phyloP scores from a whole-genome alignment of 2,888 invertebrate genomes.

The Aphrophora alni region DNA sequence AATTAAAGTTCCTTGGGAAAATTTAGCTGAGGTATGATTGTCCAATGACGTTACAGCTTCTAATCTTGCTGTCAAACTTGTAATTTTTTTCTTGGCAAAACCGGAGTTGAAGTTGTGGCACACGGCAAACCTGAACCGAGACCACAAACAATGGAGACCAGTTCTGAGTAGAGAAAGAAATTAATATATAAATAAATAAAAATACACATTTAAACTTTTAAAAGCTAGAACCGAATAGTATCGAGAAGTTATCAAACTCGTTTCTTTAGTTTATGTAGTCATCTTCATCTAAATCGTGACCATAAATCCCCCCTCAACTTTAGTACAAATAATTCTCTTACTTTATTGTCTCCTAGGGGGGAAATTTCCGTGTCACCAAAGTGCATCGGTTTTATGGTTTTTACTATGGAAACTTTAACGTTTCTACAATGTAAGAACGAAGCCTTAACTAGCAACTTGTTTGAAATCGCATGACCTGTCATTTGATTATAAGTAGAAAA shows the following conservation, averaged over 20 bases:
- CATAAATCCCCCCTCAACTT: neutral
- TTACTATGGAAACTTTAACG: neutral
- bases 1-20: no score
- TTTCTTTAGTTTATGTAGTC: neutral
- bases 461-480: neutral
- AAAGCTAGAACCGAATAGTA: neutral
- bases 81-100: neutral
- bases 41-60: neutral
- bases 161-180: neutral
- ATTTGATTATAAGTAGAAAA: neutral
- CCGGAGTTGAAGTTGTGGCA: neutral
- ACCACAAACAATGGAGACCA: conserved; percentile 1
- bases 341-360: neutral
- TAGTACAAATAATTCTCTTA: neutral
- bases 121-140: conserved; percentile 3
- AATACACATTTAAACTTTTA: neutral
- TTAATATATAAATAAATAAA: neutral
- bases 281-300: neutral
- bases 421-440: neutral
- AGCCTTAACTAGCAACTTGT: neutral
- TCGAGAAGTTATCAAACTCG: neutral
- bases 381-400: neutral
- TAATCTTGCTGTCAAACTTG: neutral
- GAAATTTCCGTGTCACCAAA: neutral
- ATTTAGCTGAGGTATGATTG: neutral